phyloP scores from a whole-genome alignment of 2,797 vertebrate genomes.

The Caiman crocodilus region DNA sequence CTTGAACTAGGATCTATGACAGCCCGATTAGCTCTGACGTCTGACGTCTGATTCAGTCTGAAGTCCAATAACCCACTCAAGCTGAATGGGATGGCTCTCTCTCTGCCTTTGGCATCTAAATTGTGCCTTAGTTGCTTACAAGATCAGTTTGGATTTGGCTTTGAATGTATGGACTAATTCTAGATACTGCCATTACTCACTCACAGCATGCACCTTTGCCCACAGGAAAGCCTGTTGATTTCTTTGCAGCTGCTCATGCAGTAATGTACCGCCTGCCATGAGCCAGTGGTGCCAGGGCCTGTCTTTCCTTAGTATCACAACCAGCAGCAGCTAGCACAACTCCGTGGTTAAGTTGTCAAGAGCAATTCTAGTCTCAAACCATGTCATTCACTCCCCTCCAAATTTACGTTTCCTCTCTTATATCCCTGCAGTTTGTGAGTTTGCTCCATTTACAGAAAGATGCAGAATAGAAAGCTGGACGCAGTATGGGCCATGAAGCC shows the following conservation, averaged over 20 bases:
- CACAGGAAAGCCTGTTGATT: not conserved
- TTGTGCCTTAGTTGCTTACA: too few relatives aligned
- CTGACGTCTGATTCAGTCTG: too few relatives aligned
- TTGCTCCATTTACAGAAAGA: not conserved
- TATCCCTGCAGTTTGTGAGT: not conserved
- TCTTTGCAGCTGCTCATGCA: not conserved
- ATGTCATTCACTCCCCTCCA: not conserved
- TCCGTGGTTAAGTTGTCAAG: not conserved
- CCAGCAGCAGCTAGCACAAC: not conserved
- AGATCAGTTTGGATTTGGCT: too few relatives aligned
- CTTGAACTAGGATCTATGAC: too few relatives aligned
- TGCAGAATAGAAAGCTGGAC: not conserved
- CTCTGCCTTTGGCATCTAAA: too few relatives aligned
- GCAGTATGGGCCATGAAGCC: not conserved
- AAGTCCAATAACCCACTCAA: too few relatives aligned
- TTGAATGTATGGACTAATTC: not conserved
- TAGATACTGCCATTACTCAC: not conserved
- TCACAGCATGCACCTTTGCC: not conserved
- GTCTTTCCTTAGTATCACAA: not conserved
- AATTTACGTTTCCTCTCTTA: constrained; percentile 19
- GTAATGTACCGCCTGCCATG: not conserved
- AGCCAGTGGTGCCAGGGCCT: not conserved
- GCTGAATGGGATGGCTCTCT: too few relatives aligned
- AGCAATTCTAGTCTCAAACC: not conserved
- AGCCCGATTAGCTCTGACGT: too few relatives aligned